Evolutionary conservation across 2,113 vertebrate species (phyloP).

Genomic region (Glaucidium brasilianum): DNA sequence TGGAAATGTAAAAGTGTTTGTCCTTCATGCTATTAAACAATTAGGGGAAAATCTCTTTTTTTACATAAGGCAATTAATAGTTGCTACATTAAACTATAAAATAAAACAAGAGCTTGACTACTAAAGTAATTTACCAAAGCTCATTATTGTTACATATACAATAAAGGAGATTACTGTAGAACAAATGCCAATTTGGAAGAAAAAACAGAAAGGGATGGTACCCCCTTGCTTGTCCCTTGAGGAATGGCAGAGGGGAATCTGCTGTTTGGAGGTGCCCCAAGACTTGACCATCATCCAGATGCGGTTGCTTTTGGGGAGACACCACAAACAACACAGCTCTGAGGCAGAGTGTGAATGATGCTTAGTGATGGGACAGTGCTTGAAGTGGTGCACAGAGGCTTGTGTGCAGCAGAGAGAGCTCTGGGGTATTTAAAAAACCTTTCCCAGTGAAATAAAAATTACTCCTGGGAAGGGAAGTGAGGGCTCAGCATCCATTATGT

Average conservation of each 20-base stretch:
- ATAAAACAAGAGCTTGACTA: background rate
- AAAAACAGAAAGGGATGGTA: background rate
- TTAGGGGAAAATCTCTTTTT: background rate
- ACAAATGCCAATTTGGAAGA: background rate
- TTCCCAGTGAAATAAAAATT: background rate
- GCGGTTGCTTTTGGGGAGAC: background rate
- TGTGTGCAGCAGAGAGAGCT: background rate
- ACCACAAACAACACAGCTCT: background rate
- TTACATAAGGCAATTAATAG: background rate
- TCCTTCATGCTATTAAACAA: background rate
- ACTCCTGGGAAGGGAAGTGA: background rate
- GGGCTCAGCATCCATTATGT: background rate
- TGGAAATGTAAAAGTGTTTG: background rate
- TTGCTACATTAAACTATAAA: background rate
- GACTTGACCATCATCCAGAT: background rate
- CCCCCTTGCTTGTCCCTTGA: background rate
- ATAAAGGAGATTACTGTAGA: background rate
- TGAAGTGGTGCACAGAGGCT: accelerated
- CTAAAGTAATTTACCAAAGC: background rate
- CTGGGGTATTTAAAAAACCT: background rate
- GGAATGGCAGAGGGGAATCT: background rate
- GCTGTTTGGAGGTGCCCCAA: background rate
- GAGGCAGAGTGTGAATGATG: background rate
- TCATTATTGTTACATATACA: background rate
- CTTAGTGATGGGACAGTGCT: background rate